Conservation (phyloP, 2,797 vertebrate species). For the Acanthurus lineatus region DNA sequence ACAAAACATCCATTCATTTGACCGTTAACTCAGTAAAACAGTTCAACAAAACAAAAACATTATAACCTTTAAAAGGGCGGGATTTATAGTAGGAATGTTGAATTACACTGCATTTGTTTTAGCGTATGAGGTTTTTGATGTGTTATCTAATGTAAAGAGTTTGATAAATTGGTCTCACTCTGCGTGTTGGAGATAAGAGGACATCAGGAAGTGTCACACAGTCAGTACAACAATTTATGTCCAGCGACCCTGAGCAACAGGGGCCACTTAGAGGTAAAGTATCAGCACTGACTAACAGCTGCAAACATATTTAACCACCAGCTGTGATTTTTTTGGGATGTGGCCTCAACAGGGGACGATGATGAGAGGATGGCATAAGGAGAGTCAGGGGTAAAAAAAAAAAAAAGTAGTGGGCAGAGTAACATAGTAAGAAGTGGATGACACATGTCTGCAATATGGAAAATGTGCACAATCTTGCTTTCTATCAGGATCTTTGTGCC, state of each 20-base stretch:
- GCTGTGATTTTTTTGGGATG: conserved; percentile 72
- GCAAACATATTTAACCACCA: conserved; percentile 78
- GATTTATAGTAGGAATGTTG: neutral
- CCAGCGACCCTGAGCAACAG: conserved; percentile 56
- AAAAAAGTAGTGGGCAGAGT: conserved; percentile 2
- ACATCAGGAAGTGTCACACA: conserved; percentile 19
- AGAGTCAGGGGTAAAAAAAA: neutral
- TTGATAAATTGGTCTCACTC: neutral
- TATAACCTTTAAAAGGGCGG: neutral
- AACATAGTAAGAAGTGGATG: neutral
- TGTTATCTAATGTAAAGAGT: neutral
- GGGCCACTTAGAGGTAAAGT: conserved; percentile 80
- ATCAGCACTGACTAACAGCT: conserved; percentile 75
- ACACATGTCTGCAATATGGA: conserved; percentile 13
- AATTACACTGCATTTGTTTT: neutral
- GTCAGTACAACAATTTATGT: conserved; percentile 68
- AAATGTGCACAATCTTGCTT: conserved; percentile 6
- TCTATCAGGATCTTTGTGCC: conserved; percentile 22
- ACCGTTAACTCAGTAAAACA: neutral
- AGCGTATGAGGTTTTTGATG: neutral
- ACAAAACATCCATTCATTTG: neutral
- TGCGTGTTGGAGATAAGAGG: neutral
- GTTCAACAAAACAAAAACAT: neutral
- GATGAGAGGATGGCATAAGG: conserved; percentile 1
- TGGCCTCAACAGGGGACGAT: conserved; percentile 34